Conservation (phyloP, 2,797 vertebrate genomes). For the Manis javanica region DNA sequence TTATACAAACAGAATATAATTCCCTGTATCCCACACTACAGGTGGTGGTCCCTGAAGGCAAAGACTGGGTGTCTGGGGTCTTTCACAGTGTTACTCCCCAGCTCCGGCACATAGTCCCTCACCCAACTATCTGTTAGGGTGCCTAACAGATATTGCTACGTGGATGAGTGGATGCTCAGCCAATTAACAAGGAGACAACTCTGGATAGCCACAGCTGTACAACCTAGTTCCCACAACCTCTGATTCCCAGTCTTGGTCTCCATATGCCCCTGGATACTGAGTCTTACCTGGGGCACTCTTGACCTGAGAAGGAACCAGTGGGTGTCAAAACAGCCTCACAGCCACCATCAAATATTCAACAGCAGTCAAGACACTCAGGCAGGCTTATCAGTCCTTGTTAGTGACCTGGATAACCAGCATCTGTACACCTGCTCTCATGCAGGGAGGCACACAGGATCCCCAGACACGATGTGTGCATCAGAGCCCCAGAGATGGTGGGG, state of each 20-base stretch:
- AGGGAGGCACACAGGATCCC: background rate
- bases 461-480: background rate
- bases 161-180: background rate
- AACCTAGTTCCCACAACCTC: background rate
- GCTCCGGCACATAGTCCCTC: background rate
- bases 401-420: background rate
- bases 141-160: background rate
- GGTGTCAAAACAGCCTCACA: background rate
- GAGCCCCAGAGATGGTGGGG: background rate
- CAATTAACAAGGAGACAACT: background rate
- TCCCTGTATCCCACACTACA: background rate
- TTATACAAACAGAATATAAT: background rate
- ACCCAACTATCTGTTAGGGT: too few species aligned
- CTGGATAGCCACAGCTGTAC: background rate
- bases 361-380: background rate
- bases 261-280: background rate
- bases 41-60: background rate
- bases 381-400: background rate
- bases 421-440: background rate
- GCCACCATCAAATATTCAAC: background rate
- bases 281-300: background rate
- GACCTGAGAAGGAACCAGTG: background rate
- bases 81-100: background rate
- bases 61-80: too few species aligned
- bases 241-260: background rate